phyloP scores from a whole-genome alignment of 2,797 vertebrate genomes.

The Chelidonichthys spinosus region DNA sequence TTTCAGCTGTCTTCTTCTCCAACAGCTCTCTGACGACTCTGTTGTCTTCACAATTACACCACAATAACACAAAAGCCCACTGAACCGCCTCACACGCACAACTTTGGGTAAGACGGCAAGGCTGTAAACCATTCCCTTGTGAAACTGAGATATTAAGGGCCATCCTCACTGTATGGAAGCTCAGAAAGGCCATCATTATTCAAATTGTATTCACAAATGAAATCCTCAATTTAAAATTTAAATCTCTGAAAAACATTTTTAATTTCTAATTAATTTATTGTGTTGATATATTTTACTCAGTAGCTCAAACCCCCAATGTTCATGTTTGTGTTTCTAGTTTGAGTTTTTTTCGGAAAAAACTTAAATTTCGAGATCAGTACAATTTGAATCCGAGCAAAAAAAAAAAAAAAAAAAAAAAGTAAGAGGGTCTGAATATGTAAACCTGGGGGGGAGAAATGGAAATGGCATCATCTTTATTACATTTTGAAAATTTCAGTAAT shows the following conservation, averaged over 20 bases:
- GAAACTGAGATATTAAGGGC: background rate
- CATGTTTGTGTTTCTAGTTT: background rate
- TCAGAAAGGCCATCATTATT: background rate
- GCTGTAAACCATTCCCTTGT: background rate
- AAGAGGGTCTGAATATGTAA: background rate
- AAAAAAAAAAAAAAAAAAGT: no score
- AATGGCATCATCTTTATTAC: background rate
- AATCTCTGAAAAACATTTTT: no score
- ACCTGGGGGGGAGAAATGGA: background rate
- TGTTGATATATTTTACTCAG: background rate
- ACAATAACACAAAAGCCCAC: background rate
- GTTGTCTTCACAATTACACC: slow-evolving; percentile 15
- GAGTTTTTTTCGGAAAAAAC: background rate
- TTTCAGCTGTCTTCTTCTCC: background rate
- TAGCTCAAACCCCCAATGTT: background rate
- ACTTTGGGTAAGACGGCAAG: background rate
- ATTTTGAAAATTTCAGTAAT: background rate
- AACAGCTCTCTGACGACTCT: background rate
- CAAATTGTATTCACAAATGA: background rate
- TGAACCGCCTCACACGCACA: background rate
- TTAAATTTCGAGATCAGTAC: background rate
- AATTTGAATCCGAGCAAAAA: background rate
- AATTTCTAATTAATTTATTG: background rate
- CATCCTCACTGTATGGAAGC: background rate
- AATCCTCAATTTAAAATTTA: background rate